These are phyloP conservation scores for Raja brachyura DNA, from an alignment of 2,113 vertebrate species.

Conservation along the genomic window DNA sequence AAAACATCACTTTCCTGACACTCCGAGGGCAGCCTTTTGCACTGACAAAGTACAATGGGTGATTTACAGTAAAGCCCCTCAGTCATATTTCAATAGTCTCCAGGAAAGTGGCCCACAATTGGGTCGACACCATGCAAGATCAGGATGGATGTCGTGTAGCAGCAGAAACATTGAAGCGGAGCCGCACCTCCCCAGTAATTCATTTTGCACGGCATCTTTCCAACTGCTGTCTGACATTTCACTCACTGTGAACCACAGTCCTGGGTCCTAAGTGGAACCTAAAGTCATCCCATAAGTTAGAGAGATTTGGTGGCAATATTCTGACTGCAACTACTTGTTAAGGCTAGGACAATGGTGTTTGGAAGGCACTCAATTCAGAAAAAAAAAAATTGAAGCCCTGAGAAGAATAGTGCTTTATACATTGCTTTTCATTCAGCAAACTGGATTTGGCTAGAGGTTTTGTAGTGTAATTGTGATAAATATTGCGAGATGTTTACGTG, in stretches of 20 bases:
- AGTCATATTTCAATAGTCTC: constrained; percentile 12
- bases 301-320: background rate
- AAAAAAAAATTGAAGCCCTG: constrained; percentile 11
- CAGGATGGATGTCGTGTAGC: constrained; percentile 29
- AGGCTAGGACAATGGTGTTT: constrained; percentile 28
- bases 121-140: constrained; percentile 21
- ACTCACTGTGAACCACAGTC: background rate
- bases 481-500: constrained; percentile 36
- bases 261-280: background rate
- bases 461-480: constrained; percentile 36
- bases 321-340: constrained; percentile 22
- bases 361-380: constrained; percentile 13
- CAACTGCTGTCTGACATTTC: background rate
- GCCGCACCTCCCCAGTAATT: constrained; percentile 4
- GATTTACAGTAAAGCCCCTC: constrained; percentile 1
- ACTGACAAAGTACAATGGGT: constrained; percentile 35
- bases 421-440: constrained; percentile 26
- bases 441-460: constrained; percentile 22
- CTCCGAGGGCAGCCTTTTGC: constrained; percentile 18
- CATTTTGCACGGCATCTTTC: background rate
- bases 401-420: constrained; percentile 37
- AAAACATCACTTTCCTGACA: constrained; percentile 11
- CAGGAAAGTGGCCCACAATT: constrained; percentile 17
- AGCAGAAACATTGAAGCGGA: background rate
- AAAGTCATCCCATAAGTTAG: constrained; percentile 26